Percentiles rank a stretch among this genome's conserved stretches.
Evolutionary conservation across 2,888 invertebrate genomes (phyloP).

Genomic region (Ariolimax columbianus): DNA sequence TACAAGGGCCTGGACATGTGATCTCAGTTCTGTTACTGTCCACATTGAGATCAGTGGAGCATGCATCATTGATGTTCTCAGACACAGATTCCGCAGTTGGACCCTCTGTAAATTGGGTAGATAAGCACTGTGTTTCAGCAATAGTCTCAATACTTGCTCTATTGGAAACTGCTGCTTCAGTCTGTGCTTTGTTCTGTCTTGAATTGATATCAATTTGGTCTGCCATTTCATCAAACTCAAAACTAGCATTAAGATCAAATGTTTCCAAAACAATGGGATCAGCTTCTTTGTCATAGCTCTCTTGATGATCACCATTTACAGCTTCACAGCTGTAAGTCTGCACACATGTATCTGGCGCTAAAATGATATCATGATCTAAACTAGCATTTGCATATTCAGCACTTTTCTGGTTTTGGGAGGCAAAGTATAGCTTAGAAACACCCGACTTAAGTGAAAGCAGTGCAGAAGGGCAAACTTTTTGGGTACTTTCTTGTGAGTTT

Average conservation of each 20-base stretch:
- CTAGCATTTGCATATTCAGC: not conserved
- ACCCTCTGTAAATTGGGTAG: not conserved
- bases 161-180: not conserved
- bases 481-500: not conserved
- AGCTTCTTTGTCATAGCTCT: not conserved
- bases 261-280: conserved; percentile 19
- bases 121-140: not conserved
- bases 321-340: not conserved
- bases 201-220: not conserved
- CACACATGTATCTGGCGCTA: conserved; percentile 29
- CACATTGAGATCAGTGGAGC: not conserved
- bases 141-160: not conserved
- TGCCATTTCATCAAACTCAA: not conserved
- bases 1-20: not conserved
- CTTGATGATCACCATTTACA: not conserved
- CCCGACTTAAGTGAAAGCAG: conserved; percentile 19
- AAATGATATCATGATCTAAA: not conserved
- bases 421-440: not conserved
- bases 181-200: not conserved
- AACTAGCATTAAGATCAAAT: conserved; percentile 2
- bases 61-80: not conserved
- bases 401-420: not conserved
- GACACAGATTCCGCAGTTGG: not conserved
- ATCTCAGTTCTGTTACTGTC: not conserved
- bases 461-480: not conserved